These are phyloP conservation scores for Agelastica alni DNA, from an alignment of 2,888 invertebrate species.

Conservation along the genomic window DNA sequence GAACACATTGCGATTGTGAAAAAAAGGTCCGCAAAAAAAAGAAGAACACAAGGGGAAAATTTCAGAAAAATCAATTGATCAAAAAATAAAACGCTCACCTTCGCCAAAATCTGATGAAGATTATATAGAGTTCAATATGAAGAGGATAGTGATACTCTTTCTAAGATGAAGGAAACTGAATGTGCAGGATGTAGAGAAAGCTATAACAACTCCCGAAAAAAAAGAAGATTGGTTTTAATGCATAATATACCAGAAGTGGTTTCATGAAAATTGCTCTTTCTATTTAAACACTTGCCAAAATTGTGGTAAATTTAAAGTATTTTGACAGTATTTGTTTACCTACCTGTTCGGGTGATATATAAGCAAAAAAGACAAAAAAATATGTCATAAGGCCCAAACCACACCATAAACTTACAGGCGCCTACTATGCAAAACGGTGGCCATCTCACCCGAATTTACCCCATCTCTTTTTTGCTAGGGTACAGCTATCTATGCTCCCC, in stretches of 20 bases:
- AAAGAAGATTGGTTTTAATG: background rate
- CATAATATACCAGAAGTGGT: background rate
- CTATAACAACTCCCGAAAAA: background rate
- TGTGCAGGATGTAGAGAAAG: background rate
- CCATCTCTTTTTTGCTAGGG: too few species aligned
- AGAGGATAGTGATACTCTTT: background rate
- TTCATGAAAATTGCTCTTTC: background rate
- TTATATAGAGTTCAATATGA: background rate
- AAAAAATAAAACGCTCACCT: background rate
- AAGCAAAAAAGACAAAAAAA: too few species aligned
- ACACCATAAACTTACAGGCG: too few species aligned
- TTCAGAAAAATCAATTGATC: background rate
- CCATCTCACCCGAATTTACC: too few species aligned
- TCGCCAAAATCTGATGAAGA: background rate
- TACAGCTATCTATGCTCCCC: too few species aligned
- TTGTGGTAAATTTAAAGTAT: too few species aligned
- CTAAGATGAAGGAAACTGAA: background rate
- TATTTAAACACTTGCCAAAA: background rate
- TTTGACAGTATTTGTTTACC: too few species aligned
- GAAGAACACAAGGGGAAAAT: background rate
- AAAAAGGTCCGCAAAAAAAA: background rate
- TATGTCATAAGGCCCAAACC: too few species aligned
- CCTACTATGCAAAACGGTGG: too few species aligned
- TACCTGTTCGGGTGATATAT: too few species aligned
- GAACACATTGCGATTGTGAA: background rate